A percentile compares a stretch with the other conserved stretches of the same genome.
phyloP scores from a whole-genome alignment of 2,888 invertebrate genomes.

The Polia nebulosa region DNA sequence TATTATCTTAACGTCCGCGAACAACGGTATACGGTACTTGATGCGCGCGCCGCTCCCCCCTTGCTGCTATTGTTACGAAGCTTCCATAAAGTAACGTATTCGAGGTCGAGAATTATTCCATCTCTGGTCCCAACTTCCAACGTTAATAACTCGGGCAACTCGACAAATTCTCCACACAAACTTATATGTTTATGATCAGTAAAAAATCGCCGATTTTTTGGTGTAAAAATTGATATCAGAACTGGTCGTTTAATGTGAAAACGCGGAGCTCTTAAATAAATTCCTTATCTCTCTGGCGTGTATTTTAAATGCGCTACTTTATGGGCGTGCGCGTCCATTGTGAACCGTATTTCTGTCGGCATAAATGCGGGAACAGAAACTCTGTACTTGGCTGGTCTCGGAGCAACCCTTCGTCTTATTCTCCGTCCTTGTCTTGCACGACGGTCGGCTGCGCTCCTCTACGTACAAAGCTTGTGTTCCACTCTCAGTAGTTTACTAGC shows the following conservation, averaged over 20 bases:
- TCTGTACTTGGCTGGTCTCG: constrained; percentile 87
- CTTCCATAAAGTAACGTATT: constrained; percentile 85
- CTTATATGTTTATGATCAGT: constrained; percentile 70
- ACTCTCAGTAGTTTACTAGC: constrained; percentile 55
- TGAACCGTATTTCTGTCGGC: constrained; percentile 79
- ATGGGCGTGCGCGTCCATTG: constrained; percentile 86
- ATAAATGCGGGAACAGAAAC: constrained; percentile 75
- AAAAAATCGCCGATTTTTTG: constrained; percentile 86
- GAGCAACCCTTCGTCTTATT: constrained; percentile 92
- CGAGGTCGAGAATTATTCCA: constrained; percentile 83
- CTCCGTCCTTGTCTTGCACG: constrained; percentile 91
- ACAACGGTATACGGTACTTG: constrained; percentile 83
- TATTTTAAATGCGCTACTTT: constrained; percentile 90
- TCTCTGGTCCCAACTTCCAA: constrained; percentile 84
- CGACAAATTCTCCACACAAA: constrained; percentile 24
- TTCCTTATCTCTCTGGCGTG: constrained; percentile 90
- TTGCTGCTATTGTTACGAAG: constrained; percentile 91
- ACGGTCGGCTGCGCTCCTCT: constrained; percentile 89
- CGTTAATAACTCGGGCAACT: constrained; percentile 70
- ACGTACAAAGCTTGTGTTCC: constrained; percentile 71
- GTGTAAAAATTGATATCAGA: constrained; percentile 65
- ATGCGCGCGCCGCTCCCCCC: constrained; percentile 89
- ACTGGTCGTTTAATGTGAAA: constrained; percentile 47
- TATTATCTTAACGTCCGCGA: constrained; percentile 83
- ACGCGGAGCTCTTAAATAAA: constrained; percentile 80